Conservation (phyloP, 1,140 invertebrate genomes). For the Diploscapter pachys region DNA sequence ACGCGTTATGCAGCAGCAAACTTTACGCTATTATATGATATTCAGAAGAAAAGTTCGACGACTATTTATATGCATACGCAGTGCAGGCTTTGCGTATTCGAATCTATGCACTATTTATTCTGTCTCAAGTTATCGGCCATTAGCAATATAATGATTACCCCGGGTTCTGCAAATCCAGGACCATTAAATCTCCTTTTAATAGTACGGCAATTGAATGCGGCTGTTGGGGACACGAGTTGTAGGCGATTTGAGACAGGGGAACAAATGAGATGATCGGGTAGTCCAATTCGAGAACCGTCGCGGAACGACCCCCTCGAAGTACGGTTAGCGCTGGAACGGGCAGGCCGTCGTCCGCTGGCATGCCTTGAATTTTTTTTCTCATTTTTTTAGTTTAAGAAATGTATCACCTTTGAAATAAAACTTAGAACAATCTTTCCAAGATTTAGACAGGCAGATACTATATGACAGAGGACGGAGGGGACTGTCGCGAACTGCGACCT, state of each 20-base stretch:
- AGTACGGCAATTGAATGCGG: constrained; percentile 95
- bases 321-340: constrained; percentile 71
- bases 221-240: constrained; percentile 79
- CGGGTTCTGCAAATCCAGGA: constrained; percentile 86
- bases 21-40: too few species aligned
- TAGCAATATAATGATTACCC: constrained; percentile 62
- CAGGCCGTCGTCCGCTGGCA: constrained; percentile 54
- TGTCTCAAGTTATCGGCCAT: too few species aligned
- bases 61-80: too few species aligned
- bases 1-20: too few species aligned
- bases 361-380: constrained; percentile 41
- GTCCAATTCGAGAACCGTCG: constrained; percentile 97
- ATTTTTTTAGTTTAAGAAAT: not conserved
- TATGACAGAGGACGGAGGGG: too few species aligned
- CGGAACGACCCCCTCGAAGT: constrained; percentile 87
- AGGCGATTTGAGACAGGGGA: constrained; percentile 78
- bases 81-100: too few species aligned
- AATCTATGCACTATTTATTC: too few species aligned
- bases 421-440: too few species aligned
- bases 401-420: too few species aligned
- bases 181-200: constrained; percentile 92
- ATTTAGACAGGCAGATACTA: too few species aligned
- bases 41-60: too few species aligned
- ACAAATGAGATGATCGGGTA: constrained; percentile 96
- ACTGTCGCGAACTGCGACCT: too few species aligned